Conservation (phyloP, 2,797 vertebrate species). For the Alfaro cultratus region DNA sequence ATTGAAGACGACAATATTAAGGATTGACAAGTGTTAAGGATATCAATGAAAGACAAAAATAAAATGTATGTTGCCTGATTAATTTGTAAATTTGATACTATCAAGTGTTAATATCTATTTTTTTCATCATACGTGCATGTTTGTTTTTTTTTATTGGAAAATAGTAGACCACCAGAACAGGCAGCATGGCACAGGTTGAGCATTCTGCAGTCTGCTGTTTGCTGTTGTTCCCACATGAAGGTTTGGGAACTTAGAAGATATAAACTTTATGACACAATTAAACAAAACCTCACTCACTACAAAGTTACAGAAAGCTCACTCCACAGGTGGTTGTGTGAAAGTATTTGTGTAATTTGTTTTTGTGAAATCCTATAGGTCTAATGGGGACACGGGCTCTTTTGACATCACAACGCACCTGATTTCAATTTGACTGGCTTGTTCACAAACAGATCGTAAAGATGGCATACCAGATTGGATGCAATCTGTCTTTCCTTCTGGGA, state of each 20-base stretch:
- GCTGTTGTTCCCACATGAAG: conserved; percentile 53
- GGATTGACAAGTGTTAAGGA: neutral
- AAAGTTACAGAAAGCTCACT: conserved; percentile 53
- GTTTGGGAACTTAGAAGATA: conserved; percentile 64
- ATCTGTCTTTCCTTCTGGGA: conserved; percentile 61
- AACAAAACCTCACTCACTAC: conserved; percentile 65
- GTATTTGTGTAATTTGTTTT: conserved; percentile 82
- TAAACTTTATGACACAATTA: conserved; percentile 77
- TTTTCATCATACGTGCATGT: neutral
- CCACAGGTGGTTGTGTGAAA: conserved; percentile 21
- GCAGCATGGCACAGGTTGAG: conserved; percentile 65
- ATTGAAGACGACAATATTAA: neutral
- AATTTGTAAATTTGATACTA: neutral
- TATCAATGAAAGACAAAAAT: neutral
- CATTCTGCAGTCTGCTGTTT: conserved; percentile 57
- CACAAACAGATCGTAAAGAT: conserved; percentile 78
- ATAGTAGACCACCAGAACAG: conserved; percentile 52
- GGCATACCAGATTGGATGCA: conserved; percentile 67
- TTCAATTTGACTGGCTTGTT: conserved; percentile 76
- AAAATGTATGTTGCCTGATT: neutral
- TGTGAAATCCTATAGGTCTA: conserved; percentile 69
- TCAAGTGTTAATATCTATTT: neutral
- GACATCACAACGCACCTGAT: conserved; percentile 76
- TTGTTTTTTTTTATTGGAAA: neutral
- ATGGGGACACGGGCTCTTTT: conserved; percentile 74